Conservation (phyloP, 2,888 invertebrate species). For the Diaperis boleti region DNA sequence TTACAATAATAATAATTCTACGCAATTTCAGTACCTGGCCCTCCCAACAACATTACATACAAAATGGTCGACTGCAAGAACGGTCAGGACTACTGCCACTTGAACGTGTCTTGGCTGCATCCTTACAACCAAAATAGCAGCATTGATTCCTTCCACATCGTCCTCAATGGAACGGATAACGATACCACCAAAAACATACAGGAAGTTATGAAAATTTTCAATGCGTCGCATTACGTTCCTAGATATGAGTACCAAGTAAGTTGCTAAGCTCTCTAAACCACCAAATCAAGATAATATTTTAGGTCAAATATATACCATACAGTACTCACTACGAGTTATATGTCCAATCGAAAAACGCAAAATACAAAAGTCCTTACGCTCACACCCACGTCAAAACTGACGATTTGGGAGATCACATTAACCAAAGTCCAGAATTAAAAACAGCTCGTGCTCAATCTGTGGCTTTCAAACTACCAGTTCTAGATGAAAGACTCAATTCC, state of each 20-base stretch:
- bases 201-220: conserved; percentile 54
- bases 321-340: conserved; percentile 57
- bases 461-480: conserved; percentile 54
- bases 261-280: too few species aligned
- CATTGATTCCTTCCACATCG: conserved; percentile 59
- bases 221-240: conserved; percentile 49
- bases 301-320: conserved; percentile 60
- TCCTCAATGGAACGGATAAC: conserved; percentile 54
- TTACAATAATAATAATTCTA: neutral
- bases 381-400: conserved; percentile 53
- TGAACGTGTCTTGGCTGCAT: conserved; percentile 61
- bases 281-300: too few species aligned
- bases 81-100: conserved; percentile 55
- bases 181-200: conserved; percentile 52
- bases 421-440: conserved; percentile 57
- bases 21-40: conserved; percentile 54
- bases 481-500: conserved; percentile 55
- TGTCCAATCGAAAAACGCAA: conserved; percentile 56
- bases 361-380: conserved; percentile 53
- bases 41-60: conserved; percentile 58
- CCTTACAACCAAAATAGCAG: conserved; percentile 59
- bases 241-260: conserved; percentile 56
- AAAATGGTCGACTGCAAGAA: conserved; percentile 56
- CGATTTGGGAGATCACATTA: conserved; percentile 56
- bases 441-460: conserved; percentile 51